Base-by-base conservation (phyloP, 2,888 invertebrate genomes). In the Agriopis aurantiaria region DNA sequence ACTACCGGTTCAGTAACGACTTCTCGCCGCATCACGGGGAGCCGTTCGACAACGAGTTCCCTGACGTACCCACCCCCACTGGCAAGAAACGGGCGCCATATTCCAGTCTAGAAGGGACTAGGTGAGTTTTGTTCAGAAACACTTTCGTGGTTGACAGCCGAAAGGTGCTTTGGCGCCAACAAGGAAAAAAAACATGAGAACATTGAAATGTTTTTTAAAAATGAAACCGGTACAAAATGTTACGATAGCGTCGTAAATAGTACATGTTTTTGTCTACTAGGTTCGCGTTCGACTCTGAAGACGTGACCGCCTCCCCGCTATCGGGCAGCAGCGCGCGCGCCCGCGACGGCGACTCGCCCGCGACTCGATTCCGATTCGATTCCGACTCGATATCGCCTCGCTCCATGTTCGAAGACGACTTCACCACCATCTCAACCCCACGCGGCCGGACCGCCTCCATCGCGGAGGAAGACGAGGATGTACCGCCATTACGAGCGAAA, bases 381-480 rank as follows among this genome's bases (percentile, higher is more conserved):
- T 94, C 88, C 76, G 95, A 90, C 78, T 92, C 92, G 40, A 76
- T 92, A 12, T 93, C 93, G 0, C 92, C 92, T 0, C 87, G 93
- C 5, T 93, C 93, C 17, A 86, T 92, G 78, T 97, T 97, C 85
- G 97, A 97, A 82, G 97, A 97, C 84, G 97, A 97, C 85, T 97
- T 97, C 78, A 95, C 96, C 0, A 85, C 92, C 0, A 78, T 87
- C 23, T 80, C 88, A 80, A 90, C 86, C 67, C 95, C 88, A 69
- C 80, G 91, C 3, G 85, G 86, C 0, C 84, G 93, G n/a, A 87
- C 92, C 14, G 91, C 92, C 0, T 92, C 94, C 61, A 94, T 94
- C 65, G 94, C 93, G 0, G 95, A 94, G 69, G 94, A 93, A 70
- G 93, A 94, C 65, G 94, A 94, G 68, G 95, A 89, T 65, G 85